A percentile compares a stretch with the other conserved stretches of the same genome.
These are phyloP conservation scores for Passer montanus DNA, from an alignment of 2,113 vertebrate species.

Conservation along the genomic window DNA sequence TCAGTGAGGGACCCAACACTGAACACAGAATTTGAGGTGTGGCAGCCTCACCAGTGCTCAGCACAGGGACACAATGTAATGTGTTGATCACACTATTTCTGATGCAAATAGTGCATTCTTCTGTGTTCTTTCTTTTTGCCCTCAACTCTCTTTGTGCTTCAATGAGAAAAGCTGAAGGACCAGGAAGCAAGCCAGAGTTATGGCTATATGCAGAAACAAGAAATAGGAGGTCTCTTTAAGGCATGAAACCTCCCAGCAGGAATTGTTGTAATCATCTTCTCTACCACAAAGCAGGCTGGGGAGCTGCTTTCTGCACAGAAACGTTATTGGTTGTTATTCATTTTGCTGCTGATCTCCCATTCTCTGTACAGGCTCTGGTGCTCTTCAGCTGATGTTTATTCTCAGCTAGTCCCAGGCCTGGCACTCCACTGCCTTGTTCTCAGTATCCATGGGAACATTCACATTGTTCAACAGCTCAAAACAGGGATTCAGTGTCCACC, in stretches of 20 bases:
- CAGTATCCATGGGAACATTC: conserved; percentile 54
- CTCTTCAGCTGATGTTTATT: conserved; percentile 46
- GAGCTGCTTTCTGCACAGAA: background rate
- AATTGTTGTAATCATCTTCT: background rate
- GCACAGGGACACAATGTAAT: background rate
- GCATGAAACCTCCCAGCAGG: background rate
- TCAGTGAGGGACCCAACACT: background rate
- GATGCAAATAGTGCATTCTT: background rate
- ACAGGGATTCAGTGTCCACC: conserved; percentile 42
- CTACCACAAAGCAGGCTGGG: background rate
- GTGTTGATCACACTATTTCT: background rate
- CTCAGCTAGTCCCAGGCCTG: background rate
- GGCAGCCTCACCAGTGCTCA: background rate
- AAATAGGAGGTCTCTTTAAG: background rate
- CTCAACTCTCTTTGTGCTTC: background rate
- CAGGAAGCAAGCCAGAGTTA: background rate
- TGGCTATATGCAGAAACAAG: background rate
- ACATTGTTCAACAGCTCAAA: background rate
- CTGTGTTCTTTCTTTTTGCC: background rate
- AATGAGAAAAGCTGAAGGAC: background rate
- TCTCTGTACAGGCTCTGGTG: background rate
- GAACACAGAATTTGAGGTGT: background rate
- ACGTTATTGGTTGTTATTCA: background rate
- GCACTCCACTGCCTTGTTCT: conserved; percentile 26
- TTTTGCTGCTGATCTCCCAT: background rate